These are phyloP conservation scores for Aselliscus stoliczkanus DNA, from an alignment of 2,797 vertebrate genomes.

Conservation along the genomic window DNA sequence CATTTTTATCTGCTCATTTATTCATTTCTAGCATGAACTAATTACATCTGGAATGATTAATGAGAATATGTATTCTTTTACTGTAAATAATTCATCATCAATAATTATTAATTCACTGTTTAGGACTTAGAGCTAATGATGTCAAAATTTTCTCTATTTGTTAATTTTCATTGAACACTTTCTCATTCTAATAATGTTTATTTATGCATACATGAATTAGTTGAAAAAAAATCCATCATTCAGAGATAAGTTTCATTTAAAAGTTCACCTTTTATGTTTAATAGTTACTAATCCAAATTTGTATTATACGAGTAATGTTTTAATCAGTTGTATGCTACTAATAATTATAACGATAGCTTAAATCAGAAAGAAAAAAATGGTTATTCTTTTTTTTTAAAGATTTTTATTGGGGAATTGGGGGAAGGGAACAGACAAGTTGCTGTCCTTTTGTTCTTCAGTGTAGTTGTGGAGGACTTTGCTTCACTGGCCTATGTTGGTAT, in stretches of 20 bases:
- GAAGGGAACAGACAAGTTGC: too few relatives aligned
- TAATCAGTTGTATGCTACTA: not conserved
- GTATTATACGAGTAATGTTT: not conserved
- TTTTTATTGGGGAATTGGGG: too few relatives aligned
- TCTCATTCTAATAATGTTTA: not conserved
- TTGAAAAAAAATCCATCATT: not conserved
- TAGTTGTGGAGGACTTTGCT: too few relatives aligned
- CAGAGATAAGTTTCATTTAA: not conserved
- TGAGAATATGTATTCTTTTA: not conserved
- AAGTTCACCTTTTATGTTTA: not conserved
- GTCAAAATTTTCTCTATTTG: not conserved
- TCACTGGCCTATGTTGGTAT: too few relatives aligned
- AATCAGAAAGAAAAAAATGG: not conserved
- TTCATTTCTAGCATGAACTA: not conserved
- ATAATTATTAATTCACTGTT: slow-evolving; percentile 26
- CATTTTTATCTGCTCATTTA: not conserved
- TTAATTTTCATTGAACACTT: not conserved
- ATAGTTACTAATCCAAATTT: not conserved
- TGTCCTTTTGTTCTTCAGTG: too few relatives aligned
- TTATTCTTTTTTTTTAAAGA: too few relatives aligned
- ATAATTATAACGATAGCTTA: not conserved
- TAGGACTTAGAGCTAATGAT: not conserved
- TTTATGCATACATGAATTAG: not conserved
- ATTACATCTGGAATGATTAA: slow-evolving; percentile 35
- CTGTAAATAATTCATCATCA: slow-evolving; percentile 1